Base-by-base conservation (phyloP, 2,113 vertebrate genomes). In the Gopherus evgoodei region DNA sequence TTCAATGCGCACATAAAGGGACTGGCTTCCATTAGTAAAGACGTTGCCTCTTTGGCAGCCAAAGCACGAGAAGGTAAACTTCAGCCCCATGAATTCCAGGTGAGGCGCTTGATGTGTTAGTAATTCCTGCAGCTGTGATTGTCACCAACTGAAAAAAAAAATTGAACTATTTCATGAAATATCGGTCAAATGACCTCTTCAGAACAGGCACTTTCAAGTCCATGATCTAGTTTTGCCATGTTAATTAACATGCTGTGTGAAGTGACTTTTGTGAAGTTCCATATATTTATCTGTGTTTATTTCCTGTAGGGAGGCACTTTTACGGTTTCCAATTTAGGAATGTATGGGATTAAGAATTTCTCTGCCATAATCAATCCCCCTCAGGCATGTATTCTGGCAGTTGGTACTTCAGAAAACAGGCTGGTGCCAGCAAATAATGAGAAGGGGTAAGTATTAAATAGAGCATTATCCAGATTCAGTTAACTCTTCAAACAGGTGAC, bases 341-440 rank as follows among this genome's bases (percentile, higher is more conserved):
- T 99, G 99, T 99, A 99, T 96, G 99, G 99, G n/a, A 97, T 99
- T 98, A 99, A 99, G 98, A 99, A 99, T 96, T 99, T 99, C 97
- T 99, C 99, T 6, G 99, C 99, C 13, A 99, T 99, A 75, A 99
- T 99, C 97, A 99, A 99, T 96, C 99, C 99, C 78, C 99, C 99
- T 91, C 99, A 99, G 97, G 98, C 99, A 69, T 99, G 99, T 94
- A 99, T 99, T 98, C 98, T 99, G 76, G 99, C 99, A 52, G 97
- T 99, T 53, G 99, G 99, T 49, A 98, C 99, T 88, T 99, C 99
- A 7, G 99, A 99, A 95, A 98, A 99, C 89, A 98, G 98, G 56
- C 97, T 99, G 27, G 95, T 99, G 93, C 99, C 99, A 76, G 99
- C 99, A 90, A 99, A 99, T 80, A 99, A 99, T 12, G 99, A 99